Conservation (phyloP, 2,888 invertebrate genomes). For the Tipula confusa region DNA sequence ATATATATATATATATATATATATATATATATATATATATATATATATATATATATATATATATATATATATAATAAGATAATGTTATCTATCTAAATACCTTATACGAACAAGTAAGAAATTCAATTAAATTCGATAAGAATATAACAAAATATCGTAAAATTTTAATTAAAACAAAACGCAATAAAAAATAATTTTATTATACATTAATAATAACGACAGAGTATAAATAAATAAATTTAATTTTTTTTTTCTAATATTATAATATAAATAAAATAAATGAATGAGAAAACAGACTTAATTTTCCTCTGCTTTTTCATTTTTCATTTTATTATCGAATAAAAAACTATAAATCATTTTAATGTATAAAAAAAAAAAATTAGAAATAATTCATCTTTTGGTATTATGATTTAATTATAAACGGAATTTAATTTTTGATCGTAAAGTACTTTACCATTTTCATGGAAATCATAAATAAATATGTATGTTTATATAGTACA, state of each 20-base stretch:
- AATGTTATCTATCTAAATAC: too few relatives aligned
- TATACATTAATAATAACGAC: background rate
- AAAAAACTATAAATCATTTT: background rate
- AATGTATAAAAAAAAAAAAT: background rate
- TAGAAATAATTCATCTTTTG: background rate
- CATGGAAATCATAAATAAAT: background rate
- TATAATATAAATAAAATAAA: background rate
- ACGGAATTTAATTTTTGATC: background rate
- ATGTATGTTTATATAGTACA: too few relatives aligned
- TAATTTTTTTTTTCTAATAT: slow-evolving; percentile 4
- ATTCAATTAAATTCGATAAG: background rate
- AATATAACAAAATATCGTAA: background rate
- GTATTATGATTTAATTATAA: background rate
- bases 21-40: too few relatives aligned
- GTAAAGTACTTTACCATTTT: background rate
- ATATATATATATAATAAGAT: too few relatives aligned
- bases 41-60: too few relatives aligned
- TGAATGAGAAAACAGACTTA: background rate
- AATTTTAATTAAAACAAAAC: background rate
- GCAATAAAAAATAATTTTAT: background rate
- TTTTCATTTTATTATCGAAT: background rate
- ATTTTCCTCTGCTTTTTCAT: background rate
- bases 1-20: too few relatives aligned
- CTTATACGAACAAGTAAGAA: background rate
- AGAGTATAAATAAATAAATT: background rate